Conservation (phyloP, 1,140 invertebrate species). For the Caenorhabditis remanei region DNA sequence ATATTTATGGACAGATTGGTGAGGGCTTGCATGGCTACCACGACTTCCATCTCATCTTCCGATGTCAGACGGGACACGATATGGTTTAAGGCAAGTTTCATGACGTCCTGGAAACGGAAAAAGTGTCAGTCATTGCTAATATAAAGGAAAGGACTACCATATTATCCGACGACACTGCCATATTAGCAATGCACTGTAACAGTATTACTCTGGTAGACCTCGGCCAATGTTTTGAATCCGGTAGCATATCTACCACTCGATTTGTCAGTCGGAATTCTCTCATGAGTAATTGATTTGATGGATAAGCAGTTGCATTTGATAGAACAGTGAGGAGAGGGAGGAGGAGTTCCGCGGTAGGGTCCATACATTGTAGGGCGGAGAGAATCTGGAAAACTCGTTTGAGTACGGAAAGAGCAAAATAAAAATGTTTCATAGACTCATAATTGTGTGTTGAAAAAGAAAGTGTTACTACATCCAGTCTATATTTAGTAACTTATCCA, state of each 20-base stretch:
- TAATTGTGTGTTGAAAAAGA: too few relatives aligned
- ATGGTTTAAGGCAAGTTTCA: constrained; percentile 61
- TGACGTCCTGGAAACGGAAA: constrained; percentile 52
- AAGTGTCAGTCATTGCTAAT: too few relatives aligned
- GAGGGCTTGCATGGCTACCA: constrained; percentile 72
- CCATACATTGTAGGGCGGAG: constrained; percentile 67
- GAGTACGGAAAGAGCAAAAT: too few relatives aligned
- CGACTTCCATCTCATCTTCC: constrained; percentile 70
- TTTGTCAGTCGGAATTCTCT: constrained; percentile 68
- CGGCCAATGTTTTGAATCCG: constrained; percentile 66
- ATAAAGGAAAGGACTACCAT: constrained; percentile 56
- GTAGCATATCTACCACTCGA: constrained; percentile 69
- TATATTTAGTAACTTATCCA: too few relatives aligned
- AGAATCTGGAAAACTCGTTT: too few relatives aligned
- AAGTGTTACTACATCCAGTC: too few relatives aligned
- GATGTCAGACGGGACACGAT: constrained; percentile 66
- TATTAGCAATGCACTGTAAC: constrained; percentile 72
- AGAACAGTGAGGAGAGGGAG: constrained; percentile 71
- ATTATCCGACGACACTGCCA: constrained; percentile 71
- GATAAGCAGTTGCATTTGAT: constrained; percentile 72
- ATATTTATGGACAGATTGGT: constrained; percentile 71
- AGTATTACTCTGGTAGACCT: constrained; percentile 70
- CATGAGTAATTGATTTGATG: constrained; percentile 70
- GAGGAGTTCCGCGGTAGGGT: constrained; percentile 67
- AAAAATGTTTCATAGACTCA: too few relatives aligned